Evolutionary conservation across 2,113 vertebrate species (phyloP).

Genomic region (Colaptes auratus): DNA sequence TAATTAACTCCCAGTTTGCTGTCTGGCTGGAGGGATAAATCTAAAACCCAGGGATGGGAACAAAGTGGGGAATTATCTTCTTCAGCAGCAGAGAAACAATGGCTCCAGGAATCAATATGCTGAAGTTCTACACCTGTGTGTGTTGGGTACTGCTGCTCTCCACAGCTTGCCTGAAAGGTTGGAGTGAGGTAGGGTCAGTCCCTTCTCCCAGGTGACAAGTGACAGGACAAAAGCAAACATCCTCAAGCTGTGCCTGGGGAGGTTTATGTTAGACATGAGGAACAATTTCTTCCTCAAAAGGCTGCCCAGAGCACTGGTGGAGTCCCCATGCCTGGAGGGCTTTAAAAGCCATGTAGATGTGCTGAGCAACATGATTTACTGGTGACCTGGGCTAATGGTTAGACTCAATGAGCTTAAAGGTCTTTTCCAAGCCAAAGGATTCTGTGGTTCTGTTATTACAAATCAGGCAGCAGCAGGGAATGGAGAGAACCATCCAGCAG

Average conservation of each 20-base stretch:
- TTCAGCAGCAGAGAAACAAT: not conserved
- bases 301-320: too few relatives aligned
- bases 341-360: too few relatives aligned
- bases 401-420: not conserved
- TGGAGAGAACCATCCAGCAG: not conserved
- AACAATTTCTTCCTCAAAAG: too few relatives aligned
- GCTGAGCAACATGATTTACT: too few relatives aligned
- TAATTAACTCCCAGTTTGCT: constrained; percentile 52
- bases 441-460: not conserved
- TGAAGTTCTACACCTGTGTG: not conserved
- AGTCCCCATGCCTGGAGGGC: too few relatives aligned
- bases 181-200: not conserved
- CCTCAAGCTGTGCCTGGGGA: too few relatives aligned
- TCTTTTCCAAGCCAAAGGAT: not conserved
- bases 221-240: too few relatives aligned
- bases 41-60: constrained; percentile 43
- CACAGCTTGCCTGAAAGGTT: not conserved
- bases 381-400: too few relatives aligned
- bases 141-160: not conserved
- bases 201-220: too few relatives aligned
- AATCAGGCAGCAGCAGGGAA: constrained; percentile 8
- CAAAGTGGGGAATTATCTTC: constrained; percentile 56
- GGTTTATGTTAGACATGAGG: too few relatives aligned
- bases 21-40: constrained; percentile 64
- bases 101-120: constrained; percentile 43